Evolutionary conservation across 2,113 vertebrate genomes (phyloP).

Genomic region (Istiophorus platypterus): DNA sequence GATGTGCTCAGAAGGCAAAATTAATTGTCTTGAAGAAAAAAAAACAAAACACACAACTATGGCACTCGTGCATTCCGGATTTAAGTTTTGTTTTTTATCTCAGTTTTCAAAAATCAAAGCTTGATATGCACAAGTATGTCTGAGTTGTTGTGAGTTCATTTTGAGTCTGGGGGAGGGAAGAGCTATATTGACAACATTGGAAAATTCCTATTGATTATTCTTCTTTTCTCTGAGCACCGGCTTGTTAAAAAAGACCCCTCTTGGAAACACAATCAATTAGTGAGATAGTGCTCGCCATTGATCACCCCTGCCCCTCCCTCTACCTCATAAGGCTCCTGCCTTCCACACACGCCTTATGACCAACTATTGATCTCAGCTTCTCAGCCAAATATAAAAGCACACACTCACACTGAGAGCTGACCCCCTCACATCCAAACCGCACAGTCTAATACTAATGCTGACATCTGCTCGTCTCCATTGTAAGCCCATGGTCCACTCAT

Average conservation of each 20-base stretch:
- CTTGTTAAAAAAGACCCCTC: constrained; percentile 84
- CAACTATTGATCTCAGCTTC: constrained; percentile 82
- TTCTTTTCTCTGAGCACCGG: constrained; percentile 76
- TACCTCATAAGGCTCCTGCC: constrained; percentile 59
- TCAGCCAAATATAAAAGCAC: constrained; percentile 79
- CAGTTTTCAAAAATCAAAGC: neutral
- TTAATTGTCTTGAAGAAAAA: neutral
- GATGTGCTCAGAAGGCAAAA: constrained; percentile 21
- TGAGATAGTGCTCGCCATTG: constrained; percentile 86
- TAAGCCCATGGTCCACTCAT: constrained; percentile 75
- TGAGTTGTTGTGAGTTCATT: constrained; percentile 50
- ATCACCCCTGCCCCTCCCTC: constrained; percentile 64
- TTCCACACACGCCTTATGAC: constrained; percentile 77
- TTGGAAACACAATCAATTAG: constrained; percentile 87
- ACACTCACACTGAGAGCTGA: constrained; percentile 52
- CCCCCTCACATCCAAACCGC: constrained; percentile 59
- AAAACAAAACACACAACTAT: neutral
- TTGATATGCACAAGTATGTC: neutral
- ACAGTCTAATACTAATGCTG: constrained; percentile 70
- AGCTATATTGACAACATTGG: constrained; percentile 81
- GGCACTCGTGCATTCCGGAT: neutral
- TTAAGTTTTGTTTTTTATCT: neutral
- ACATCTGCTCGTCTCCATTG: constrained; percentile 80
- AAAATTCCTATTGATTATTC: constrained; percentile 86
- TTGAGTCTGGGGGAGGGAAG: constrained; percentile 51